Evolutionary conservation across 2,797 vertebrate genomes (phyloP).

Genomic region (Pampus argenteus): DNA sequence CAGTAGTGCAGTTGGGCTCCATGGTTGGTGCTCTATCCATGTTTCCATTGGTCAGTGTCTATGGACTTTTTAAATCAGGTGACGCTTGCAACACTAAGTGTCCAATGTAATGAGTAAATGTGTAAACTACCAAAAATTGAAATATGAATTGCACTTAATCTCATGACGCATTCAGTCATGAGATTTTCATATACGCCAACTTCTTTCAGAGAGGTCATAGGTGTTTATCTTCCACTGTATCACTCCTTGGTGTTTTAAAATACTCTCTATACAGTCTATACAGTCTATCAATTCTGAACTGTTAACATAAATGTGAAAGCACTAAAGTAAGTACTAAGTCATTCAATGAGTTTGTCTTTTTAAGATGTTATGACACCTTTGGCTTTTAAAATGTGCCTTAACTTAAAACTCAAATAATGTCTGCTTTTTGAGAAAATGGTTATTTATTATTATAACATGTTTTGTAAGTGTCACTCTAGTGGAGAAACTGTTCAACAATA

Average conservation of each 20-base stretch:
- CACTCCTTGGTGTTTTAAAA: conserved; percentile 4
- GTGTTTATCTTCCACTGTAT: background rate
- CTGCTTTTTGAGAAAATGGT: background rate
- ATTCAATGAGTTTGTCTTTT: no score
- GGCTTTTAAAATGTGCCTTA: conserved; percentile 67
- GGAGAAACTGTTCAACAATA: conserved; percentile 36
- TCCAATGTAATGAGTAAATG: conserved; percentile 49
- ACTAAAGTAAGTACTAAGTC: no score
- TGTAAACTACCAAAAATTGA: conserved; percentile 22
- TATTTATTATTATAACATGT: conserved; percentile 7
- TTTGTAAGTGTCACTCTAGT: conserved; percentile 41
- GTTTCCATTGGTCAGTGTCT: conserved; percentile 87
- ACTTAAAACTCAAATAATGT: conserved; percentile 22
- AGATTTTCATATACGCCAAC: conserved; percentile 38
- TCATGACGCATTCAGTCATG: conserved; percentile 1
- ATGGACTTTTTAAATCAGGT: conserved; percentile 84
- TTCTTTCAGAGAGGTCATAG: conserved; percentile 28
- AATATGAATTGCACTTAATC: conserved; percentile 28
- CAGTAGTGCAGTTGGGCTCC: conserved; percentile 89
- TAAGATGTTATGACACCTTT: background rate
- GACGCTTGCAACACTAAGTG: conserved; percentile 87
- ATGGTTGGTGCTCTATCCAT: conserved; percentile 87
- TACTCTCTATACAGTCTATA: background rate
- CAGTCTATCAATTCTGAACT: no score
- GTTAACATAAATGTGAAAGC: conserved; percentile 22